A percentile compares a stretch with the other conserved stretches of the same genome.
Conservation (phyloP, 2,888 invertebrate species). For the Dynastes tityus region DNA sequence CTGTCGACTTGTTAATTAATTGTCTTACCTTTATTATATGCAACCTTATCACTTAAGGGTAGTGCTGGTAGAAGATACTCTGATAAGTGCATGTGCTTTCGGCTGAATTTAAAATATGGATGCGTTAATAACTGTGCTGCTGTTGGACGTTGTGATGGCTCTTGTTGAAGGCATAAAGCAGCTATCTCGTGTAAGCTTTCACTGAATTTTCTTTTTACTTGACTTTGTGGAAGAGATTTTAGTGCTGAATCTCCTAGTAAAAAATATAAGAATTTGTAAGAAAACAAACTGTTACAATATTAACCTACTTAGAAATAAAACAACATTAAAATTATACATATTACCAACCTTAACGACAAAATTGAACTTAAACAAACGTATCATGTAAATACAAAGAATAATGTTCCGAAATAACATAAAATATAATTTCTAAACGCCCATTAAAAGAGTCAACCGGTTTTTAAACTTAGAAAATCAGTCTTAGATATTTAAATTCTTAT, state of each 20-base stretch:
- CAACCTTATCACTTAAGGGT: constrained; percentile 76
- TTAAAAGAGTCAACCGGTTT: too few relatives aligned
- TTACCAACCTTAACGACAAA: too few relatives aligned
- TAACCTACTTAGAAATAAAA: not conserved
- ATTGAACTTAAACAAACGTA: too few relatives aligned
- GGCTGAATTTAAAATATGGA: constrained; percentile 83
- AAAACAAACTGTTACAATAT: not conserved
- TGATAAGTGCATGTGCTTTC: constrained; percentile 76
- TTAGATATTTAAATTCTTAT: too few relatives aligned
- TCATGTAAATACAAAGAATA: too few relatives aligned
- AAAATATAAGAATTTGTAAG: not conserved
- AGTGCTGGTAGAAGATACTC: constrained; percentile 80
- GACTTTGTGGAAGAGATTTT: constrained; percentile 61
- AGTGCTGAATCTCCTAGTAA: constrained; percentile 62
- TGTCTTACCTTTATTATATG: constrained; percentile 72
- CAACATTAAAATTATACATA: not conserved
- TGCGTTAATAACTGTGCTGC: constrained; percentile 81
- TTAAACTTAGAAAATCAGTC: too few relatives aligned
- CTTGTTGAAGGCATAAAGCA: constrained; percentile 81
- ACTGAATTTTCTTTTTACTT: constrained; percentile 79
- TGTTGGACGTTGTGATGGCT: constrained; percentile 80
- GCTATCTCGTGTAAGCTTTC: constrained; percentile 86
- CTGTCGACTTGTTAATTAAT: not conserved
- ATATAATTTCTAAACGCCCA: too few relatives aligned
- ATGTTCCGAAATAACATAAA: too few relatives aligned